Evolutionary conservation across 1,140 invertebrate species (phyloP).

Genomic region (Cylas formicarius): DNA sequence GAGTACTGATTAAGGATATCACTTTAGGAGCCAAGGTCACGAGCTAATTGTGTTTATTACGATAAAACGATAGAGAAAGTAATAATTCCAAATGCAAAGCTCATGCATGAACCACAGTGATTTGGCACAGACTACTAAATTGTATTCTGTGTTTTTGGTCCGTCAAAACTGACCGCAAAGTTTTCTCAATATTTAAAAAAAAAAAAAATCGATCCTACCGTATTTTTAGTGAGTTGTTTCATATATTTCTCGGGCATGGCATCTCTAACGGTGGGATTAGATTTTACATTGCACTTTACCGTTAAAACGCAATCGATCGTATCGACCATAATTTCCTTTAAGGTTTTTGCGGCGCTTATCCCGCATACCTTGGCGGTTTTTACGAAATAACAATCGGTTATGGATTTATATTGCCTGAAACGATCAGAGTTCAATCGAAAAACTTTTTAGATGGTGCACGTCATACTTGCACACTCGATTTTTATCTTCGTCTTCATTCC

Average conservation of each 20-base stretch:
- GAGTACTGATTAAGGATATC: too few relatives aligned
- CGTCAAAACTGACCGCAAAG: too few relatives aligned
- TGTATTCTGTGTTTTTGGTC: too few relatives aligned
- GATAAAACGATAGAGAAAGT: too few relatives aligned
- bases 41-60: too few relatives aligned
- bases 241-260: constrained; percentile 30
- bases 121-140: too few relatives aligned
- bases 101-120: too few relatives aligned
- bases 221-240: too few relatives aligned
- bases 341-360: constrained; percentile 29
- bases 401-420: constrained; percentile 35
- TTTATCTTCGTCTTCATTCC: constrained; percentile 33
- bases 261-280: constrained; percentile 22
- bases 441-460: neutral
- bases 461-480: constrained; percentile 31
- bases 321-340: constrained; percentile 31
- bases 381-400: constrained; percentile 39
- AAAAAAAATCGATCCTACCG: too few relatives aligned
- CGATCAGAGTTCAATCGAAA: constrained; percentile 12
- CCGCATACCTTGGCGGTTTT: constrained; percentile 39
- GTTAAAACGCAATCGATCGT: constrained; percentile 34
- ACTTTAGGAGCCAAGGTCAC: too few relatives aligned
- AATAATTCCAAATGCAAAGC: too few relatives aligned
- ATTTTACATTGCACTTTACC: constrained; percentile 39
- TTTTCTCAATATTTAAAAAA: too few relatives aligned